Conservation (phyloP, 2,113 vertebrate genomes). For the Melanotaenia duboulayi region DNA sequence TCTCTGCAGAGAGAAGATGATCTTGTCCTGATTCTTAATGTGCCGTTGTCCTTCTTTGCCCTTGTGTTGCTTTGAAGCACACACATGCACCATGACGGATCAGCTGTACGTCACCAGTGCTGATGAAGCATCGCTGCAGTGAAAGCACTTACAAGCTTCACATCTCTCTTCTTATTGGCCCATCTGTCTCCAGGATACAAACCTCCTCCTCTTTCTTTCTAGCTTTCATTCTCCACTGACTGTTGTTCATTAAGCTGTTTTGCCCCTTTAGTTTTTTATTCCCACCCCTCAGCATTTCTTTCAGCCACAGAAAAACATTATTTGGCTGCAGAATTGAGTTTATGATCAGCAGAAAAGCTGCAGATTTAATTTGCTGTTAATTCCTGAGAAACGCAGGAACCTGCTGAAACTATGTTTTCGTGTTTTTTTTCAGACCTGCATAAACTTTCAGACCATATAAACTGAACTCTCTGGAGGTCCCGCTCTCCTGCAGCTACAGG, state of each 20-base stretch:
- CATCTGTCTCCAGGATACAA: not conserved
- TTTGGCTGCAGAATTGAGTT: no score
- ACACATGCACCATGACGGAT: not conserved
- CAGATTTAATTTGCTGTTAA: no score
- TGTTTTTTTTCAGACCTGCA: no score
- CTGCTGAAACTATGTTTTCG: not conserved
- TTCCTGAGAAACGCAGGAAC: no score
- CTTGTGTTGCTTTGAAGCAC: not conserved
- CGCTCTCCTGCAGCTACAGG: not conserved
- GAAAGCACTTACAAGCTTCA: not conserved
- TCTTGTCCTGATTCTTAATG: not conserved
- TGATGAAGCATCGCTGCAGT: not conserved
- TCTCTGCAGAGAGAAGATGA: not conserved
- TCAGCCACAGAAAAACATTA: no score
- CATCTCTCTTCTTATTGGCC: constrained; percentile 3
- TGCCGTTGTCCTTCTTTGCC: not conserved
- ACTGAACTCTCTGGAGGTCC: not conserved
- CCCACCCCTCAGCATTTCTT: no score
- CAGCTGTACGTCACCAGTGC: not conserved
- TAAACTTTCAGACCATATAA: no score
- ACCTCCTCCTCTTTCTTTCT: no score
- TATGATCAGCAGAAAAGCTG: no score
- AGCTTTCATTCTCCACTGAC: no score
- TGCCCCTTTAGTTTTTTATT: no score
- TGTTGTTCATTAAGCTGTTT: no score